These are phyloP conservation scores for Rhagophthalmus giganteus DNA, from an alignment of 2,888 invertebrate genomes.

Conservation along the genomic window DNA sequence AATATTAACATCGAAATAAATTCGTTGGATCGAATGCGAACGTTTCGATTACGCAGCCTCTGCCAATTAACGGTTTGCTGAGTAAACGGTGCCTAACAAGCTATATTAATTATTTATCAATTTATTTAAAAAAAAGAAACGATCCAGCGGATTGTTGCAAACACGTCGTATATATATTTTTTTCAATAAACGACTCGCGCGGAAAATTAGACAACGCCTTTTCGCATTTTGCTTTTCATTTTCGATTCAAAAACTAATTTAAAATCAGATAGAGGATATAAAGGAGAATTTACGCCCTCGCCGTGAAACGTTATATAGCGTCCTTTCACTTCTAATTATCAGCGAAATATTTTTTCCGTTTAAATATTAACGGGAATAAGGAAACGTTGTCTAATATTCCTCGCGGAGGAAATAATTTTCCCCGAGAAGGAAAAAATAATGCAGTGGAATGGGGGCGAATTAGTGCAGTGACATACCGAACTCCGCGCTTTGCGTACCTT, in stretches of 20 bases:
- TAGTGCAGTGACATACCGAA: conserved; percentile 59
- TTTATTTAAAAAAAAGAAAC: no score
- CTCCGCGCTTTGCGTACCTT: conserved; percentile 73
- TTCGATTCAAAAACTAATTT: conserved; percentile 12
- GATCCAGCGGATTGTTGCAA: conserved; percentile 6
- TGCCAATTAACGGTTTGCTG: no score
- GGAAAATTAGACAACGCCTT: conserved; percentile 16
- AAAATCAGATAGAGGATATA: not conserved
- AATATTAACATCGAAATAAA: conserved; percentile 18
- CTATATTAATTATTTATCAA: no score
- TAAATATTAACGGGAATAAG: not conserved
- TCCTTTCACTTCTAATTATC: no score
- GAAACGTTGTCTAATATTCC: not conserved
- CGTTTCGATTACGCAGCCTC: conserved; percentile 3
- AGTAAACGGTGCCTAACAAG: no score
- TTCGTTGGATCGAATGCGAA: conserved; percentile 9
- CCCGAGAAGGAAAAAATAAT: conserved; percentile 1
- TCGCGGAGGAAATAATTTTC: not conserved
- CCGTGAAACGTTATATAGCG: no score
- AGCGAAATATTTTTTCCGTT: no score
- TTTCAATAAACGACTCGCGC: conserved; percentile 10
- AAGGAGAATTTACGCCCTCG: no score
- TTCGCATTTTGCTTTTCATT: conserved; percentile 2
- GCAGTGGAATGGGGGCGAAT: conserved; percentile 28
- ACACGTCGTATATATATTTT: not conserved